These are phyloP conservation scores for Sinopyrophorus schimmeli DNA, from an alignment of 2,888 invertebrate species.

Conservation along the genomic window DNA sequence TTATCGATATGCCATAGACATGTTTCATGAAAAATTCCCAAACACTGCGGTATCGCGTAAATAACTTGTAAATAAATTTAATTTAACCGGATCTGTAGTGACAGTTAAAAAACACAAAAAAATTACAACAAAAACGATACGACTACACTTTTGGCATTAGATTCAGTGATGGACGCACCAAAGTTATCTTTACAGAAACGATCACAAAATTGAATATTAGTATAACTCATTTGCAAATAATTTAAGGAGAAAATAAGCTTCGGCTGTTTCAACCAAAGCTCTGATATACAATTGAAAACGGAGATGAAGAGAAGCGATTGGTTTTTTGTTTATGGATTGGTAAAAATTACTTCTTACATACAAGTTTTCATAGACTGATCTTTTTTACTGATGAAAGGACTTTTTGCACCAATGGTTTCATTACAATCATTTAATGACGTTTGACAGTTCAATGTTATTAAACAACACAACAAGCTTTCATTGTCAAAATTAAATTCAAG, in stretches of 20 bases:
- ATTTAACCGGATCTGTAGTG: slow-evolving; percentile 7
- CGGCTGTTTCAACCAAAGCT: slow-evolving; percentile 8
- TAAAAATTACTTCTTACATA: background rate
- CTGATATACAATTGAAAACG: slow-evolving; percentile 10
- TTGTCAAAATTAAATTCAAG: no score
- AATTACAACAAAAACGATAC: background rate
- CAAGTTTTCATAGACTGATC: slow-evolving; percentile 3
- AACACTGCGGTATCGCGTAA: slow-evolving; percentile 6
- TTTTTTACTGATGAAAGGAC: slow-evolving; percentile 10
- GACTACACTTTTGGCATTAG: slow-evolving; percentile 5
- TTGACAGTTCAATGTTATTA: no score
- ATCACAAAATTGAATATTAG: slow-evolving; percentile 6
- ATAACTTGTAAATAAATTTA: slow-evolving; percentile 12
- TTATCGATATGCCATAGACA: slow-evolving; percentile 10
- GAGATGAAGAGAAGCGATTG: slow-evolving; percentile 7
- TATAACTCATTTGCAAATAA: slow-evolving; percentile 7
- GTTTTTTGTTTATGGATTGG: slow-evolving; percentile 13
- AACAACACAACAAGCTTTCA: no score
- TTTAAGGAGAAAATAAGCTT: slow-evolving; percentile 8
- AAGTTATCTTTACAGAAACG: slow-evolving; percentile 9
- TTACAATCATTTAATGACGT: no score
- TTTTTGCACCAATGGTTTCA: no score
- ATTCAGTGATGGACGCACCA: background rate
- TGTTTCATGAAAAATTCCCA: slow-evolving; percentile 11
- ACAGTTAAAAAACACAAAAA: background rate